Conservation (phyloP, 2,113 vertebrate species). For the Argyrosomus japonicus region DNA sequence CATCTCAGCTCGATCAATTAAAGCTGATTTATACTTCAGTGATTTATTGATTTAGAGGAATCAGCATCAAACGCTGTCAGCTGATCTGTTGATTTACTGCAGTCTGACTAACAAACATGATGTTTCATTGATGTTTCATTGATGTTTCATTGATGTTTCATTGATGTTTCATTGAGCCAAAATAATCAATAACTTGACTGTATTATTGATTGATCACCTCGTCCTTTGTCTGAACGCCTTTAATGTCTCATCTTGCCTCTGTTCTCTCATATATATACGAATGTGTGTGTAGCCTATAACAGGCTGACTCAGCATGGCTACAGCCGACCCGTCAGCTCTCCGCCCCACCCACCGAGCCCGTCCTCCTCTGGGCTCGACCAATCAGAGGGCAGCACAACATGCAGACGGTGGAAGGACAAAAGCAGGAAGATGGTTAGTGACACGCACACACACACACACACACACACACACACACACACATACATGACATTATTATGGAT, state of each 20-base stretch:
- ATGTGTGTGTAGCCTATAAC: constrained; percentile 85
- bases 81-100: background rate
- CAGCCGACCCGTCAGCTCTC: constrained; percentile 79
- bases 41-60: background rate
- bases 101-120: background rate
- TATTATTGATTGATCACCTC: background rate
- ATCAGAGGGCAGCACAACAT: constrained; percentile 79
- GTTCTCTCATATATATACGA: background rate
- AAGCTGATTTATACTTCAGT: background rate
- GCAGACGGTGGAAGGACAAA: constrained; percentile 87
- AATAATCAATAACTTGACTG: background rate
- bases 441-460: constrained; percentile 30
- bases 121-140: background rate
- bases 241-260: background rate
- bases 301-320: constrained; percentile 89
- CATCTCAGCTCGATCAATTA: background rate
- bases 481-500: background rate
- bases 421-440: constrained; percentile 88
- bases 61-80: background rate
- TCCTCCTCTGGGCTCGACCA: constrained; percentile 73
- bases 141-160: too few relatives aligned
- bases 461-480: constrained; percentile 28
- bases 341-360: constrained; percentile 85
- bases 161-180: background rate
- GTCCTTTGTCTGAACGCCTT: background rate